Base-by-base conservation (phyloP, 2,797 vertebrate species). In the Lutjanus campechanus region DNA sequence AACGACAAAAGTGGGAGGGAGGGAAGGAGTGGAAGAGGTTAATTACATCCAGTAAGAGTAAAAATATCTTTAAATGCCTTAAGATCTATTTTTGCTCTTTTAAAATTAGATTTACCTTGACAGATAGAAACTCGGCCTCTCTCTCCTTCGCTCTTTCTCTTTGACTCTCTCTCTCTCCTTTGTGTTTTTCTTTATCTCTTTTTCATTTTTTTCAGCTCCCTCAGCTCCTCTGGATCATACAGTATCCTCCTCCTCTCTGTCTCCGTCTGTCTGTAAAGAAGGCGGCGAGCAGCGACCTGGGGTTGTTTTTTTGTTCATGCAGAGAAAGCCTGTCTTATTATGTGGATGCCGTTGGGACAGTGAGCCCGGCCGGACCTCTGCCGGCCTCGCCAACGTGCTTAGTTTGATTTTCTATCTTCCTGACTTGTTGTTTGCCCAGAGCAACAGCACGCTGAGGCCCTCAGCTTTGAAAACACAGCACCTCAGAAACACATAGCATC, bases 241-340 rank as follows among this genome's bases (percentile, higher is more conserved):
- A 70, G 22, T 64, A 55, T 75, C 71, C 65, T 69, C 54, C 29
- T 68, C 59, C 11, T n/a, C 15, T 47, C 41, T 68, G n/a, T 64
- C 11, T 76, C 53, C 71, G 16, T 74, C 17, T 68, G 53, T 50
- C 47, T 74, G 53, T 8, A 20, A 53, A 67, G 72, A 54, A 82
- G 68, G 58, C 46, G 40, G 73, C 10, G 49, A 80, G 76, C 67
- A 76, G 69, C 29, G 51, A 84, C 84, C 88, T 72, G 66, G 73
- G 82, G 63, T 82, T 85, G 82, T 86, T 90, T 36, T 36, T 88
- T 88, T 83, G 84, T 84, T 84, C 77, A 55, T 54, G 73, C 60
- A 77, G 67, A 82, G 79, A 84, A 69, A 81, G 61, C 53, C 73
- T 50, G 74, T 82, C 73, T 90, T 77, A 78, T 87, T 71, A 74